Evolutionary conservation across 2,113 vertebrate genomes (phyloP), one percentile per base, ranked within the genome.

Genomic region (Rhynchopsitta pachyrhyncha): DNA sequence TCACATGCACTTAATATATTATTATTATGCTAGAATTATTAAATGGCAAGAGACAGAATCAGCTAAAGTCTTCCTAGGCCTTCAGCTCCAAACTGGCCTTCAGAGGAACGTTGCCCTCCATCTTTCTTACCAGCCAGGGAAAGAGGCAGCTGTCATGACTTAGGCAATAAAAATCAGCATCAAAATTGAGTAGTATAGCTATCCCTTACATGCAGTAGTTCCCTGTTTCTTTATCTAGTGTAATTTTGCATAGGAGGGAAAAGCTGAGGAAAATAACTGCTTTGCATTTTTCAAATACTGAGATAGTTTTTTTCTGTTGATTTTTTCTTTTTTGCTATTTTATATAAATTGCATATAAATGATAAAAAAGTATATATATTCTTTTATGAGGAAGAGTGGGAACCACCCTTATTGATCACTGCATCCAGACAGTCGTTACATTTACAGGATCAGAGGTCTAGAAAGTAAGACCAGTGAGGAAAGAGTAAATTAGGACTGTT

Each of bases 101-200:
- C 27, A 33, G 39, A 57, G 53, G 16, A 57, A 22, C 2, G 0
- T 11, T 71, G 13, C 11, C 46, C 31, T 62, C 64, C 2, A 0
- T 47, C 64, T 11, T 76, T 88, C n/a, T 68, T 60, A 8, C 11
- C 55, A 52, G 59, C 49, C 71, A 47, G 31, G 44, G 57, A 22
- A 49, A 41, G 35, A 39, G 11, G 17, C 3, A 6, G 46, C 23
- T 57, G 10, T 50, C 42, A 49, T 57, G 17, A 47, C 49, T 35
- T 17, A 9, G 29, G 37, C 39, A 14, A 13, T 13, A 49, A 75
- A 85, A 82, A 57, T 1, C 0, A 0, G 33, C 29, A 55, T 16
- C 4, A 14, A 66, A 82, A 49, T 25, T 18, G 33, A 69, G 39
- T 1, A 5, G 10, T 0, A 0, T 64, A 67, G 33, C 53, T 46